Base-by-base conservation (phyloP, 2,113 vertebrate genomes). In the Recurvirostra avosetta region DNA sequence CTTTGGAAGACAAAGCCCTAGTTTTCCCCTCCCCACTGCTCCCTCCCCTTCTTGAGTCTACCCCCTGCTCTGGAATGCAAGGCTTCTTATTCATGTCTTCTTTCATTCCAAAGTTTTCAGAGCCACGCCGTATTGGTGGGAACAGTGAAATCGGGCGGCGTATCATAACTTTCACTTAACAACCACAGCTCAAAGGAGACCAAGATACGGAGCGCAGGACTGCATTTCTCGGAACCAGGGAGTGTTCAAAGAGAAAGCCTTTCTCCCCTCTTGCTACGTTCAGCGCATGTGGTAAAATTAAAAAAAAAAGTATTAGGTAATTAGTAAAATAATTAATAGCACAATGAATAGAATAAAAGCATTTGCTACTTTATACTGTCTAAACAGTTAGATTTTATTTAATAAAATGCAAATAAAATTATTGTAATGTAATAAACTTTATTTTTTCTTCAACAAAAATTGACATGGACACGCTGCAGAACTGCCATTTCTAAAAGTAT, bases 1-100 rank as follows among this genome's bases (percentile, higher is more conserved):
- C 79, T 83, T 84, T 56, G 68, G 29, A 92, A 96, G 91, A 96
- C 92, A 96, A 93, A 93, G 84, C 86, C 65, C 71, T 66, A 41
- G 76, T 89, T 93, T 74, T 85, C 61, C 56, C 83, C 75, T 93
- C 78, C 55, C 67, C 63, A 5, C 43, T 77, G 59, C 65, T 89
- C 38, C 61, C 86, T 70, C 83, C 49, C 40, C 40, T 91, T 43
- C 59, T 90, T 66, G 61, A 92, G 73, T 80, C 81, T 81, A 83
- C 76, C 94, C 88, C 90, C 82, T 93, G 79, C 84, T 92, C 62
- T 77, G 94, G 93, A 97, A 96, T 96, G 91, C 92, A 47, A 91
- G 91, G 82, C 70, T 82, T 96, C 84, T 92, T 91, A 81, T 96
- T 95, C 96, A 68, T 41, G 49, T 90, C 53, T 90, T 94, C 85